These are phyloP conservation scores for Bombyx huttoni DNA, from an alignment of 2,888 invertebrate genomes.

Conservation along the genomic window DNA sequence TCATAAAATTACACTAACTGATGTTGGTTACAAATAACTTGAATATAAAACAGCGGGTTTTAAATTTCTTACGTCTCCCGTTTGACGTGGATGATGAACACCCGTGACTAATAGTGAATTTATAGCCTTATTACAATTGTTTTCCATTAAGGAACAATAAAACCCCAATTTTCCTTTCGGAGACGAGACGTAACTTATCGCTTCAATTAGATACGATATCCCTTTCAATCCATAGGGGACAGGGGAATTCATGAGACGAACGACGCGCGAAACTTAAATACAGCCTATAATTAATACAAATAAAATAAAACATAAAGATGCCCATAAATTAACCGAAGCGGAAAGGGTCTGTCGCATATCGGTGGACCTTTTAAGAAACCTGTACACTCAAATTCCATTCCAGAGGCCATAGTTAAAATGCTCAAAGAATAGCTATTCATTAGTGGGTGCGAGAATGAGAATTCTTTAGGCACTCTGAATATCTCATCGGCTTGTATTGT, in stretches of 20 bases:
- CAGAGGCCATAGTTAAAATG: conserved; percentile 69
- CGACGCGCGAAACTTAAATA: conserved; percentile 47
- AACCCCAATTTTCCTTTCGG: conserved; percentile 25
- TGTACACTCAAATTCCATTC: conserved; percentile 69
- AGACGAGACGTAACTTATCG: conserved; percentile 28
- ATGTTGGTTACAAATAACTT: conserved; percentile 39
- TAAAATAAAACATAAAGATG: conserved; percentile 42
- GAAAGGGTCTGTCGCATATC: conserved; percentile 66
- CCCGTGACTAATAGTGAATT: conserved; percentile 43
- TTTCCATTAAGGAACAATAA: conserved; percentile 46
- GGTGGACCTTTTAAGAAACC: conserved; percentile 68
- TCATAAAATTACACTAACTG: conserved; percentile 28
- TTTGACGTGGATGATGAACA: conserved; percentile 36
- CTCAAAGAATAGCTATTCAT: conserved; percentile 72
- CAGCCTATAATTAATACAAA: conserved; percentile 57
- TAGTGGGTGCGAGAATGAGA: conserved; percentile 71
- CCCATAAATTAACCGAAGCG: conserved; percentile 66
- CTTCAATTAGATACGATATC: conserved; percentile 30
- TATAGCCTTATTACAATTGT: conserved; percentile 49
- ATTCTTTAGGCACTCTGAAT: conserved; percentile 68
- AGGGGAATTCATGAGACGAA: conserved; percentile 18
- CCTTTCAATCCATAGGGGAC: conserved; percentile 10
- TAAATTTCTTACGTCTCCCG: conserved; percentile 20
- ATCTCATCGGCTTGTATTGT: conserved; percentile 67
- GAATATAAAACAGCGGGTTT: conserved; percentile 53